A percentile compares a stretch with the other conserved stretches of the same genome.
Conservation (phyloP, 2,113 vertebrate genomes). For the Colinus virginianus region DNA sequence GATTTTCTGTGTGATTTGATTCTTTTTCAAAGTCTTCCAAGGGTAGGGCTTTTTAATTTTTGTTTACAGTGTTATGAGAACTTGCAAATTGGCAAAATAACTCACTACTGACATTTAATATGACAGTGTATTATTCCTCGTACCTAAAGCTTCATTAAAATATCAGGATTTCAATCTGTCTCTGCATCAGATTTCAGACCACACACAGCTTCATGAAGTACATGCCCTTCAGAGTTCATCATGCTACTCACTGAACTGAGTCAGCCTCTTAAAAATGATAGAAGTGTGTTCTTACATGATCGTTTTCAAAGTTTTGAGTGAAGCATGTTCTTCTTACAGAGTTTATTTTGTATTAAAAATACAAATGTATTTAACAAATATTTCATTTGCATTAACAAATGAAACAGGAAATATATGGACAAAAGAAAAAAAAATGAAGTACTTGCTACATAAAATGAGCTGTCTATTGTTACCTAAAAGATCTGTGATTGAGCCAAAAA, state of each 20-base stretch:
- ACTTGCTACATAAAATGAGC: neutral
- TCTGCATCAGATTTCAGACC: constrained; percentile 54
- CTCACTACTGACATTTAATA: constrained; percentile 56
- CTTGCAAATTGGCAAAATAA: constrained; percentile 65
- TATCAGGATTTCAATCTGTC: constrained; percentile 39
- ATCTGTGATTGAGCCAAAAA: neutral
- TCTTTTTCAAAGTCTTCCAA: constrained; percentile 50
- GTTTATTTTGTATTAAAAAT: too few species aligned
- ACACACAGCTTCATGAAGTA: constrained; percentile 30
- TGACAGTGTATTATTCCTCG: constrained; percentile 49
- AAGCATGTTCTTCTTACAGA: neutral
- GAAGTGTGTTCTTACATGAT: neutral
- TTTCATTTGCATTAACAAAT: neutral
- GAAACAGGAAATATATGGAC: neutral
- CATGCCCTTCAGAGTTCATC: constrained; percentile 34
- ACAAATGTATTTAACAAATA: too few species aligned
- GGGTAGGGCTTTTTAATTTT: constrained; percentile 66
- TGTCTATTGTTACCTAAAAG: neutral
- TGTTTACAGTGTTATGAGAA: constrained; percentile 69
- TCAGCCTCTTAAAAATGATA: neutral
- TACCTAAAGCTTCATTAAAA: constrained; percentile 69
- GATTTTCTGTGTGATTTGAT: constrained; percentile 37
- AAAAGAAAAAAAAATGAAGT: neutral
- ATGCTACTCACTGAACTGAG: neutral
- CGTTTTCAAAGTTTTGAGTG: neutral